A percentile compares a stretch with the other conserved stretches of the same genome.
Conservation (phyloP, 2,888 invertebrate species). For the Danaus chrysippus region DNA sequence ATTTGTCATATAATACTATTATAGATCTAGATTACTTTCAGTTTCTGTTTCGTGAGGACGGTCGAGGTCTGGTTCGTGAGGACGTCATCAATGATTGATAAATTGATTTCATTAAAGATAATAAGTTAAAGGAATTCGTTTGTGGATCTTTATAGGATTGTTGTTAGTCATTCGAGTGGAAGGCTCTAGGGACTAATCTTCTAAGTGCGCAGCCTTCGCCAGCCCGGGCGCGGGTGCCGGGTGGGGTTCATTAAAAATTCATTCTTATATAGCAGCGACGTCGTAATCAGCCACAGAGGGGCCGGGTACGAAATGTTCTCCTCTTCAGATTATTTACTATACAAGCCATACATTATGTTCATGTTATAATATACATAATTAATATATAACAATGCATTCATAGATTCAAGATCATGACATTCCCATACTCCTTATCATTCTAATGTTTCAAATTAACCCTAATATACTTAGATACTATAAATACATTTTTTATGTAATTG, state of each 20-base stretch:
- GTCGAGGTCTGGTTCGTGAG: too few relatives aligned
- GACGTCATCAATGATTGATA: not conserved
- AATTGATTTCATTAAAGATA: slow-evolving; percentile 23
- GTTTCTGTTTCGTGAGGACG: too few relatives aligned
- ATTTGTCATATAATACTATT: too few relatives aligned
- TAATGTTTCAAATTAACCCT: not conserved
- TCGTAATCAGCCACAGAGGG: slow-evolving; percentile 69
- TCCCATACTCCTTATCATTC: too few relatives aligned
- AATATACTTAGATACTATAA: slow-evolving; percentile 21
- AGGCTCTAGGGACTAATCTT: slow-evolving; percentile 74
- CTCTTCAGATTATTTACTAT: slow-evolving; percentile 57
- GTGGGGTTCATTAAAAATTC: slow-evolving; percentile 75
- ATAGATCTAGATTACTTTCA: too few relatives aligned
- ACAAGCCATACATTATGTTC: slow-evolving; percentile 30
- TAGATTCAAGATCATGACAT: too few relatives aligned
- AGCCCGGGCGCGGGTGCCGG: slow-evolving; percentile 40
- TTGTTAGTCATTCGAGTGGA: slow-evolving; percentile 58
- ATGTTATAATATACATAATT: slow-evolving; percentile 16
- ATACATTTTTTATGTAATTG: slow-evolving; percentile 59
- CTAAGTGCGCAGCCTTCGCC: slow-evolving; percentile 71
- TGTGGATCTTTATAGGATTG: slow-evolving; percentile 41
- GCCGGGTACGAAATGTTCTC: slow-evolving; percentile 45
- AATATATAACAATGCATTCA: too few relatives aligned
- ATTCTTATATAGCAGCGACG: slow-evolving; percentile 73
- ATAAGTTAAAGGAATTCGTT: slow-evolving; percentile 32